phyloP scores from a whole-genome alignment of 1,140 invertebrate species.

The Pissodes strobi region DNA sequence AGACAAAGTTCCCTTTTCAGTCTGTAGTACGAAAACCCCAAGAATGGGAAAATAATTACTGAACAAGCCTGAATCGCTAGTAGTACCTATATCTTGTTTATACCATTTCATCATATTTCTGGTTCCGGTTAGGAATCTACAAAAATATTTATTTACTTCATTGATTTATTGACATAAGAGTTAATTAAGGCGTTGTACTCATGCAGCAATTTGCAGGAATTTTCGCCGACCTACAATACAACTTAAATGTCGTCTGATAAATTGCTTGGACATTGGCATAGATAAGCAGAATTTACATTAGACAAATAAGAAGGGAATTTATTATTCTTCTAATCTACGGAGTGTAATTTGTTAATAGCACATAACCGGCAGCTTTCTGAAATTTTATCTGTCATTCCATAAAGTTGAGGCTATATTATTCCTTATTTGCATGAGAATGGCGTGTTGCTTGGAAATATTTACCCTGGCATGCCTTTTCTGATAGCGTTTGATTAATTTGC shows the following conservation, averaged over 20 bases:
- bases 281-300: slow-evolving; percentile 8
- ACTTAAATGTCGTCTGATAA: not conserved
- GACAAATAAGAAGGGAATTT: slow-evolving; percentile 13
- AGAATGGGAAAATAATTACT: too few relatives aligned
- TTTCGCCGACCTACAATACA: too few relatives aligned
- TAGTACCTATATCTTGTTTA: too few relatives aligned
- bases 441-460: slow-evolving; percentile 9
- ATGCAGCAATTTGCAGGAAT: too few relatives aligned
- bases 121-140: too few relatives aligned
- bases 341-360: slow-evolving; percentile 12
- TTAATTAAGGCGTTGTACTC: too few relatives aligned
- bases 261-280: slow-evolving; percentile 7
- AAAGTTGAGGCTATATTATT: not conserved
- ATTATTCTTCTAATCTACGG: slow-evolving; percentile 8
- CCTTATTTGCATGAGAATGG: not conserved
- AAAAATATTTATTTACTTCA: too few relatives aligned
- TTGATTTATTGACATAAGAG: too few relatives aligned
- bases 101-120: too few relatives aligned
- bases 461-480: slow-evolving; percentile 5
- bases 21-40: too few relatives aligned
- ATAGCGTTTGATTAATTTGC: slow-evolving; percentile 10
- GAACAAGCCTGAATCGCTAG: too few relatives aligned
- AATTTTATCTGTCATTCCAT: slow-evolving; percentile 6
- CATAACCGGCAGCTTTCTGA: slow-evolving; percentile 5
- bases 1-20: too few relatives aligned